Conservation (phyloP, 2,888 invertebrate genomes). For the Hoplodrina blanda region DNA sequence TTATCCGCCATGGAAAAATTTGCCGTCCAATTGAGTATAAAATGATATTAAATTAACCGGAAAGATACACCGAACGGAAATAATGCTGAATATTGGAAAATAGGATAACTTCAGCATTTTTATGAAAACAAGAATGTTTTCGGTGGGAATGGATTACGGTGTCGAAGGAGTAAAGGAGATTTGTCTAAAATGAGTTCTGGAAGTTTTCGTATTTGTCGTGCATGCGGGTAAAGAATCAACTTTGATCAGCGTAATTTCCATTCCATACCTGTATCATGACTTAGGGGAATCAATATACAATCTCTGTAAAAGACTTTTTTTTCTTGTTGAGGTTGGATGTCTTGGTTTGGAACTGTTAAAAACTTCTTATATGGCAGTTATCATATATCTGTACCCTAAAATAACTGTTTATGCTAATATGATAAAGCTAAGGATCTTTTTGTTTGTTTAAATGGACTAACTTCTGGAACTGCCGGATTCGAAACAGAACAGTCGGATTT, state of each 20-base stretch:
- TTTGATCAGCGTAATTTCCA: neutral
- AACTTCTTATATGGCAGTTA: no score
- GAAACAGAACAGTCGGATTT: no score
- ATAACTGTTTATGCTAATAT: no score
- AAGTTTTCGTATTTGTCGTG: neutral
- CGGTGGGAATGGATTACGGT: constrained; percentile 1
- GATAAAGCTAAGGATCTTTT: no score
- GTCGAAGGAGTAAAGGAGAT: neutral
- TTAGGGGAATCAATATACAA: no score
- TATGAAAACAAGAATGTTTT: constrained; percentile 27
- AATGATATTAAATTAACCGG: constrained; percentile 71
- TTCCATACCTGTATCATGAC: no score
- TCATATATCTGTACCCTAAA: no score
- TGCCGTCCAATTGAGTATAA: constrained; percentile 66
- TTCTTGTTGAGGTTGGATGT: no score
- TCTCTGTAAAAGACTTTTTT: no score
- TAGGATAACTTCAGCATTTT: constrained; percentile 41
- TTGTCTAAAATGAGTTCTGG: neutral
- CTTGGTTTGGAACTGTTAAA: no score
- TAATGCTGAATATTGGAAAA: constrained; percentile 55
- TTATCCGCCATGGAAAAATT: constrained; percentile 45
- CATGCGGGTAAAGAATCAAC: neutral
- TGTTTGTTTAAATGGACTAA: no score
- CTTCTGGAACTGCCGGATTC: no score
- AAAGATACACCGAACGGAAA: constrained; percentile 67